Conservation (phyloP, 2,888 invertebrate species). For the Reticulitermes lucifugus region DNA sequence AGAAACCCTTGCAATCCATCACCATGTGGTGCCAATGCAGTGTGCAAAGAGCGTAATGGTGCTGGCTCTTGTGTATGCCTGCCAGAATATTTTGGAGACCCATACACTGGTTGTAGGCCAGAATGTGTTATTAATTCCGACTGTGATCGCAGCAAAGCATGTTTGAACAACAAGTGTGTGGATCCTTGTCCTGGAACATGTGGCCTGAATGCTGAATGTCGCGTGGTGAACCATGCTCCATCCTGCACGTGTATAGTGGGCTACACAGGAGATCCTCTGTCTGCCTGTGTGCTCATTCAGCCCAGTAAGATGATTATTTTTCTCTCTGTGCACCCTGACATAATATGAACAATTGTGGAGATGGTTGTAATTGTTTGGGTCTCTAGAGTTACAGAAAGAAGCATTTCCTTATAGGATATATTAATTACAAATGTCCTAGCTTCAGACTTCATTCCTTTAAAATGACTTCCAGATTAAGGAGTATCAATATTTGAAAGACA, state of each 20-base stretch:
- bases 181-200: constrained; percentile 59
- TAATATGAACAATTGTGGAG: neutral
- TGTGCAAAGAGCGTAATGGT: constrained; percentile 58
- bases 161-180: constrained; percentile 58
- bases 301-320: constrained; percentile 49
- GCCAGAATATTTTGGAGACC: constrained; percentile 59
- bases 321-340: neutral
- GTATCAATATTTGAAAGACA: no score
- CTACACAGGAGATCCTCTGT: constrained; percentile 57
- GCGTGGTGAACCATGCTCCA: constrained; percentile 60
- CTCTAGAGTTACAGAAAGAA: neutral
- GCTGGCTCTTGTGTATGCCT: constrained; percentile 58
- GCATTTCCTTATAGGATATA: no score
- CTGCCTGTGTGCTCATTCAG: constrained; percentile 56
- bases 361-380: neutral
- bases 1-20: constrained; percentile 80
- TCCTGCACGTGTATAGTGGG: constrained; percentile 54
- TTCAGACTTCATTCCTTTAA: no score
- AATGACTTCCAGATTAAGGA: no score
- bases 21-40: constrained; percentile 78
- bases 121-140: constrained; percentile 60
- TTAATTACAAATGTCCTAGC: no score
- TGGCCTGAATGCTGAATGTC: constrained; percentile 59
- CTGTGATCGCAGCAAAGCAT: constrained; percentile 58
- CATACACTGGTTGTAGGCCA: constrained; percentile 59